Conservation (phyloP, 2,888 invertebrate species). For the Tipula confusa region DNA sequence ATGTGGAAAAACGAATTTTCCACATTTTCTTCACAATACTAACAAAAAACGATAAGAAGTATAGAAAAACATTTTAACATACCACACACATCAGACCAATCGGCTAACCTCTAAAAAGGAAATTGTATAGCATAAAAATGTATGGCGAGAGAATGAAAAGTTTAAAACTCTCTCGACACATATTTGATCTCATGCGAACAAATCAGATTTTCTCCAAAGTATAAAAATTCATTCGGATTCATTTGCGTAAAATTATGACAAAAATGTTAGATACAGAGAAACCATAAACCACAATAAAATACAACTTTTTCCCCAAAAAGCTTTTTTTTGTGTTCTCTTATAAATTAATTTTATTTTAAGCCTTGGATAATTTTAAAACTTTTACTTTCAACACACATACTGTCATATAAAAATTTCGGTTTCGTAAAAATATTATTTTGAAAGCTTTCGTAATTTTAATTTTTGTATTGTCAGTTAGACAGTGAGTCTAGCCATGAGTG, state of each 20-base stretch:
- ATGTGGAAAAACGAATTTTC: slow-evolving; percentile 6
- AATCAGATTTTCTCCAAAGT: background rate
- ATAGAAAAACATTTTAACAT: background rate
- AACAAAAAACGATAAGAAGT: background rate
- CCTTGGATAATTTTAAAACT: background rate
- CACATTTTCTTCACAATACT: background rate
- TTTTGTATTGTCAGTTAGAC: no score
- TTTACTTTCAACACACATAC: background rate
- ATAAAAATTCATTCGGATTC: background rate
- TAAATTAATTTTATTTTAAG: background rate
- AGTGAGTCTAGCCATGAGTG: no score
- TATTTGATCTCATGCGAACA: background rate
- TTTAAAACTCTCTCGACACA: background rate
- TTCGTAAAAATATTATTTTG: background rate
- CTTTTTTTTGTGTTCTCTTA: background rate
- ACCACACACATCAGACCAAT: slow-evolving; percentile 26
- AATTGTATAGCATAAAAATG: background rate
- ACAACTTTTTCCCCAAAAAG: background rate
- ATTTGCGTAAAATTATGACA: background rate
- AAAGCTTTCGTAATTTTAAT: no score
- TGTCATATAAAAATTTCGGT: background rate
- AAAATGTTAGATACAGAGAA: background rate
- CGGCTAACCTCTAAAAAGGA: slow-evolving; percentile 28
- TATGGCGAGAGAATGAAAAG: background rate
- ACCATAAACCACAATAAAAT: background rate